Evolutionary conservation across 2,797 vertebrate genomes (phyloP).

Genomic region (Pipistrellus kuhlii): DNA sequence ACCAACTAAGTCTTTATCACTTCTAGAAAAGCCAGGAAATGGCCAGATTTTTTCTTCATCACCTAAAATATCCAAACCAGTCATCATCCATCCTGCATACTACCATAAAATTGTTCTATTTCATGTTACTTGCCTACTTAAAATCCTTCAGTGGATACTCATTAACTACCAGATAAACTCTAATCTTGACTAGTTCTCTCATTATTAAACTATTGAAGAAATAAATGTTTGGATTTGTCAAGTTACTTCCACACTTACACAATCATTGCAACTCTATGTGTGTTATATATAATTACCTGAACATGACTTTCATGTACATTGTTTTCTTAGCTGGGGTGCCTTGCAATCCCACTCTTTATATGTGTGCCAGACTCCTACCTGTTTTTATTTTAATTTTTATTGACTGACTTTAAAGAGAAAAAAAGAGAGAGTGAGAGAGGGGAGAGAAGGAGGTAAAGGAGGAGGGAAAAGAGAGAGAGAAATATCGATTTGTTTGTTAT

Average conservation of each 20-base stretch:
- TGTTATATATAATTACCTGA: background rate
- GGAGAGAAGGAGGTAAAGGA: too few species aligned
- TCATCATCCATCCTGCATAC: background rate
- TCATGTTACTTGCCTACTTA: background rate
- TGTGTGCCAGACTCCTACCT: background rate
- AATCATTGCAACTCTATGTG: background rate
- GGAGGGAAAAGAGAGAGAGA: too few species aligned
- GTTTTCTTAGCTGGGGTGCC: background rate
- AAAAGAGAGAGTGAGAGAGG: too few species aligned
- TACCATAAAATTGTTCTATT: background rate
- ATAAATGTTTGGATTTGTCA: background rate
- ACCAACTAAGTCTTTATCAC: background rate
- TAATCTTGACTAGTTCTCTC: background rate
- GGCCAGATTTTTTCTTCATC: background rate
- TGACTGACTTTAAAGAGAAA: too few species aligned
- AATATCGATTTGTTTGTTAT: too few species aligned
- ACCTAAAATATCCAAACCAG: background rate
- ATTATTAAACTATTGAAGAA: background rate
- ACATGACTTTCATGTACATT: background rate
- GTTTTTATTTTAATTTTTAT: background rate
- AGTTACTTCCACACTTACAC: background rate
- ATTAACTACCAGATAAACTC: background rate
- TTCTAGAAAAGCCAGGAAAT: background rate
- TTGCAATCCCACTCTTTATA: background rate
- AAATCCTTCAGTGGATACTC: background rate